Evolutionary conservation across 92 coral and sea anemone species (phyloP).

Genomic region (Epizoanthus scotinus): DNA sequence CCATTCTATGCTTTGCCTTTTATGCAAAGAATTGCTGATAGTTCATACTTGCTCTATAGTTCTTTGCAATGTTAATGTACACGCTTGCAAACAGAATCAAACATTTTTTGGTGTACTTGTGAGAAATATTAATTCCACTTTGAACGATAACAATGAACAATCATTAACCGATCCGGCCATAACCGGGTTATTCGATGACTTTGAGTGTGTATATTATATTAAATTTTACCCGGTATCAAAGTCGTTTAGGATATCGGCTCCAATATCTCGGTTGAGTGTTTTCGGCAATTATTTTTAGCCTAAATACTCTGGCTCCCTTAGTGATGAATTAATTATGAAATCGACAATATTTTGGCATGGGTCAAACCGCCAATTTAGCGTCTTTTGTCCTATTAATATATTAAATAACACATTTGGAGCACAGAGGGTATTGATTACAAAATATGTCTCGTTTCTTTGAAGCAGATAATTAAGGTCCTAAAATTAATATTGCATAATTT

Average conservation of each 20-base stretch:
- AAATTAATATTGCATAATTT: no score
- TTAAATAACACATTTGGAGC: neutral
- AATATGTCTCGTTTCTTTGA: neutral
- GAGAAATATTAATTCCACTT: neutral
- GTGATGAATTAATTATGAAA: constrained; percentile 32
- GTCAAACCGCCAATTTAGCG: neutral
- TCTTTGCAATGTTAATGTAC: neutral
- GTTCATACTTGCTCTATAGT: no score
- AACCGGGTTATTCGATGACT: no score
- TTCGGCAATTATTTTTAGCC: neutral
- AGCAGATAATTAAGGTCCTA: no score
- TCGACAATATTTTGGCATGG: constrained; percentile 4
- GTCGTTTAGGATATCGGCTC: neutral
- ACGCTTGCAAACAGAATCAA: neutral
- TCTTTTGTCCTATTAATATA: neutral
- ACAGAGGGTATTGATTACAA: neutral
- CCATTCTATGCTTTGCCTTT: no score
- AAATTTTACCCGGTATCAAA: neutral
- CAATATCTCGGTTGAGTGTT: neutral
- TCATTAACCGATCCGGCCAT: neutral
- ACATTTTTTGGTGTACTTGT: neutral
- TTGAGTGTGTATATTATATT: no score
- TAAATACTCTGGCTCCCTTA: neutral
- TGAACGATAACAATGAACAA: neutral
- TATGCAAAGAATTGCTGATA: no score